A percentile compares a stretch with the other conserved stretches of the same genome.
These are phyloP conservation scores for Strongylocentrotus purpuratus DNA, from an alignment of 35 echinoderm and acorn worm genomes.

Conservation along the genomic window DNA sequence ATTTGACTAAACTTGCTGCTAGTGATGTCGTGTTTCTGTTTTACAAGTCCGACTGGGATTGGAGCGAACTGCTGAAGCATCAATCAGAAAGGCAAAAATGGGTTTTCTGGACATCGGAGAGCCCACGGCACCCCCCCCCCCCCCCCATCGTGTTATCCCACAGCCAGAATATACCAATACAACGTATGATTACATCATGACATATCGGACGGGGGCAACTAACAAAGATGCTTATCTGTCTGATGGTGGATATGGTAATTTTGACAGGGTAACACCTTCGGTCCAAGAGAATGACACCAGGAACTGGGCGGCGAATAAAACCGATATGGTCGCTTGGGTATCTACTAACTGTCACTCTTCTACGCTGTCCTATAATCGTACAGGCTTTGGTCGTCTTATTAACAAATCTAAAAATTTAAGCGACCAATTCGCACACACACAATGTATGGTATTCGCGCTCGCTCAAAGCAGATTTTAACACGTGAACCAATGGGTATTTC, in stretches of 20 bases:
- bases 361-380: not conserved
- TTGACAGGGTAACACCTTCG: not conserved
- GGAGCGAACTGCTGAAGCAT: no score
- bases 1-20: no score
- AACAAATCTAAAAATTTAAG: no score
- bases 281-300: slow-evolving; percentile 5
- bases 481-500: no score
- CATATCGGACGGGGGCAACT: not conserved
- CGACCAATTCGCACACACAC: no score
- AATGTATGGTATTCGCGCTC: no score
- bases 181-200: slow-evolving; percentile 17
- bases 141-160: not conserved
- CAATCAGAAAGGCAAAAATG: not conserved
- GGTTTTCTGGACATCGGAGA: not conserved
- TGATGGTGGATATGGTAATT: not conserved
- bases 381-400: no score
- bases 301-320: slow-evolving; percentile 15
- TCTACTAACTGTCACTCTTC: not conserved
- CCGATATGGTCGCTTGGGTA: not conserved
- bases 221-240: not conserved
- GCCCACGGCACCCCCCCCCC: not conserved
- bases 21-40: no score
- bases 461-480: no score
- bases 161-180: not conserved
- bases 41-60: no score